Evolutionary conservation across 2,113 vertebrate species (phyloP).

Genomic region (Lipophrys pholis): DNA sequence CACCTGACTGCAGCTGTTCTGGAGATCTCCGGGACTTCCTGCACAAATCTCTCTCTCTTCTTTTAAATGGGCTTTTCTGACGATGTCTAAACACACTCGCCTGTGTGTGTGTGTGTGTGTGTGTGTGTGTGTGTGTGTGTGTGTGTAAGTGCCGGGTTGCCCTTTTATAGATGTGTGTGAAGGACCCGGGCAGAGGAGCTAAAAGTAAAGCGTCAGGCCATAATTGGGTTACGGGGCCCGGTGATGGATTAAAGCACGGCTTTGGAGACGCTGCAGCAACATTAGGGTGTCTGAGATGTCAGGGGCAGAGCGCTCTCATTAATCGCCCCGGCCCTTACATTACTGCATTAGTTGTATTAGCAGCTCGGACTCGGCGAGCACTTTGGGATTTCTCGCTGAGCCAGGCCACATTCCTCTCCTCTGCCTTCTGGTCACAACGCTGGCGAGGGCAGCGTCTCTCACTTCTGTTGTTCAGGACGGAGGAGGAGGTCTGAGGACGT

Average conservation of each 20-base stretch:
- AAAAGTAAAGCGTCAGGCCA: slow-evolving; percentile 82
- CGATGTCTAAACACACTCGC: slow-evolving; percentile 52
- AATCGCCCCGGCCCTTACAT: slow-evolving; percentile 85
- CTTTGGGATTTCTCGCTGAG: slow-evolving; percentile 81
- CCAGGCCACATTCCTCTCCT: slow-evolving; percentile 69
- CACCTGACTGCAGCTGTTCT: slow-evolving; percentile 16
- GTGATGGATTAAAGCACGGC: slow-evolving; percentile 87
- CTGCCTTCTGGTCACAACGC: slow-evolving; percentile 36
- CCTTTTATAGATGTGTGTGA: slow-evolving; percentile 79
- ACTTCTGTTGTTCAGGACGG: too few relatives aligned
- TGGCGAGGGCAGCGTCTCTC: too few relatives aligned
- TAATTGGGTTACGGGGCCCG: slow-evolving; percentile 85
- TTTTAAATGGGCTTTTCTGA: slow-evolving; percentile 57
- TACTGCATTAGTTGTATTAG: slow-evolving; percentile 88
- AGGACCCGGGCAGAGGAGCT: slow-evolving; percentile 77
- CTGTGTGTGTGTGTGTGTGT: slow-evolving; percentile 52
- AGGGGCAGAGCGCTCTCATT: slow-evolving; percentile 84
- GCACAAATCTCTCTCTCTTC: slow-evolving; percentile 29
- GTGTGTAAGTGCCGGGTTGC: slow-evolving; percentile 65
- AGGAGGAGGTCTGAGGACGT: too few relatives aligned
- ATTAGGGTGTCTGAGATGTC: slow-evolving; percentile 88
- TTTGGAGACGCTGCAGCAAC: slow-evolving; percentile 83
- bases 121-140: slow-evolving; percentile 46
- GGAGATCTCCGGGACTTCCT: slow-evolving; percentile 1
- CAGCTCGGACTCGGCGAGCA: slow-evolving; percentile 83